Evolutionary conservation across 2,888 invertebrate species (phyloP).

Genomic region (Eurytoma californica): DNA sequence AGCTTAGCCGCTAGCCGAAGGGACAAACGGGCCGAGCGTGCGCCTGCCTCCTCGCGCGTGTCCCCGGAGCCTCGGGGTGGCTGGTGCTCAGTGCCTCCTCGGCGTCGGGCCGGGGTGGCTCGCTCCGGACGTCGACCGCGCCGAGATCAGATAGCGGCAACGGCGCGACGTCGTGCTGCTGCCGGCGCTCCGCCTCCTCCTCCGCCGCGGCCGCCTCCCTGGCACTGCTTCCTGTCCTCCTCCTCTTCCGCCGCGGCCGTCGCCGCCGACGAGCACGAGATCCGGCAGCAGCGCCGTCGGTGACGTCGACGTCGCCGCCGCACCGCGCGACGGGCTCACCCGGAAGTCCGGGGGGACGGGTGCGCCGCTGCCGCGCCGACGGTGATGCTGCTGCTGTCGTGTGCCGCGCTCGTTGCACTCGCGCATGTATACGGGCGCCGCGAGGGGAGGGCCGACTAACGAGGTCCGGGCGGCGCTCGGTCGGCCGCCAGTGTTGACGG

Average conservation of each 20-base stretch:
- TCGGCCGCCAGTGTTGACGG: neutral
- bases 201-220: neutral
- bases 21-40: too few relatives aligned
- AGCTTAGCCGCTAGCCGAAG: too few relatives aligned
- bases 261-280: slow-evolving; percentile 1
- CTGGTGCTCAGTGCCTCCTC: too few relatives aligned
- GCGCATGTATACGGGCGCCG: neutral
- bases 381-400: neutral
- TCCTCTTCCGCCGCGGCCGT: neutral
- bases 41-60: too few relatives aligned
- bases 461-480: neutral
- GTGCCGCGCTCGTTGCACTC: neutral
- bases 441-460: neutral
- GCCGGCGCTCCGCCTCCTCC: neutral
- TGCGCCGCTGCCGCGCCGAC: neutral
- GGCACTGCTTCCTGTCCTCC: neutral
- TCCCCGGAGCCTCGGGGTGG: too few relatives aligned
- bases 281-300: neutral
- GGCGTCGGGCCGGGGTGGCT: too few relatives aligned
- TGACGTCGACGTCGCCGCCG: neutral
- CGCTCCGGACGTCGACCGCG: too few relatives aligned
- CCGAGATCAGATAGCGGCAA: neutral
- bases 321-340: neutral
- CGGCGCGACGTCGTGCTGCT: neutral
- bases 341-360: neutral